Conservation (phyloP, 2,888 invertebrate species). For the Stegophylla sp. region DNA sequence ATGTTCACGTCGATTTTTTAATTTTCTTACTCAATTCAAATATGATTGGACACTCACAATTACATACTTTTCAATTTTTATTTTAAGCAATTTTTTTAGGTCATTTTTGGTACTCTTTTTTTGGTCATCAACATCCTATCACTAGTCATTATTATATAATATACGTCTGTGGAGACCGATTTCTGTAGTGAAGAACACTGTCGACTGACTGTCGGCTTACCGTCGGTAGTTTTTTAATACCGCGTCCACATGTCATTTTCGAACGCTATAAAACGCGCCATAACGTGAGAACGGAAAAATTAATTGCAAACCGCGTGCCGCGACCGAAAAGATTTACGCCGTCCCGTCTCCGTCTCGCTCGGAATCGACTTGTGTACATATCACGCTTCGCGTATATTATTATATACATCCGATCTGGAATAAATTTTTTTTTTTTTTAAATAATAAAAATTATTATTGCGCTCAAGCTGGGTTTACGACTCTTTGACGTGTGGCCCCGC, state of each 20-base stretch:
- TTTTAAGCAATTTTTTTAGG: too few species aligned
- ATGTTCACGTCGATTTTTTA: too few species aligned
- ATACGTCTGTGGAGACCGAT: too few species aligned
- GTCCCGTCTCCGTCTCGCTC: neutral
- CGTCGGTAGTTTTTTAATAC: conserved; percentile 4
- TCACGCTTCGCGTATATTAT: neutral
- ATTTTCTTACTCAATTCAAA: too few species aligned
- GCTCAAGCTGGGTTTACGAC: conserved; percentile 38
- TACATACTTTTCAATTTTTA: too few species aligned
- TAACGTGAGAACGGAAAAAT: conserved; percentile 13
- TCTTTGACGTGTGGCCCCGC: neutral
- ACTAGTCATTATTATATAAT: too few species aligned
- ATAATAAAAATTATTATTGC: conserved; percentile 47
- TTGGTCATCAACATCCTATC: too few species aligned
- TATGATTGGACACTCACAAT: too few species aligned
- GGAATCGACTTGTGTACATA: conserved; percentile 33
- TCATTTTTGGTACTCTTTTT: too few species aligned
- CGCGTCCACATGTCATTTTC: neutral
- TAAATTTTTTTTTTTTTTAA: conserved; percentile 44
- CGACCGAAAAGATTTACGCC: conserved; percentile 48
- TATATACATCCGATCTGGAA: conserved; percentile 16
- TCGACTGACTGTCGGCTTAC: neutral
- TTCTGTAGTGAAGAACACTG: neutral
- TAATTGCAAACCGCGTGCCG: conserved; percentile 35
- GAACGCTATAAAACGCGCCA: neutral